Base-by-base conservation (phyloP, 2,113 vertebrate species). In the Pomatostomus ruficeps region DNA sequence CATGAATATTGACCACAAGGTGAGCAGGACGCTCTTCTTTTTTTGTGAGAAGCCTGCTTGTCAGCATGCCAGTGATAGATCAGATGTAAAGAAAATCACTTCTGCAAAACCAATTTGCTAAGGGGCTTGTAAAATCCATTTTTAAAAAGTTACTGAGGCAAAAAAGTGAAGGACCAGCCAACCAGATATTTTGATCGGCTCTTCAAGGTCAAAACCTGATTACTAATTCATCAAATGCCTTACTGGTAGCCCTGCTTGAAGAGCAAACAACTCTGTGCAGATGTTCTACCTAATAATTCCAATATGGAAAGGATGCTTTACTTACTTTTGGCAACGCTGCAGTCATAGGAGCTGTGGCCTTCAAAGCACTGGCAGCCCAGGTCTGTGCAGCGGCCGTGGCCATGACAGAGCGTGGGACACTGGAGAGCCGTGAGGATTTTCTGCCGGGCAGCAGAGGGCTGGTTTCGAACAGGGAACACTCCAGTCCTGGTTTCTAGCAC, bases 391-490 rank as follows among this genome's bases (percentile, higher is more conserved):
- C 82, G 92, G 9, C 98, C 98, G 2, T 97, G 98, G 40, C 98
- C 95, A 2, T 96, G 97, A 81, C 98, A 99, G n/a, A 98, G 93
- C 77, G 95, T 97, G 3, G 98, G 98, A 51, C 98, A 99, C 35
- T 88, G 87, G 63, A 99, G 97, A 3, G 96, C 95, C 1, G 73
- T 84, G 23, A 98, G 94, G 83, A 98, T 97, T 31, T 97, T 94
- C 48, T 86, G 93, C 38, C 62, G 18, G 2, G 22, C 26, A 54
- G 78, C 95, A 14, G 75, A 23, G 12, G 85, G 35, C 38, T 91
- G 83, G 18, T 66, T 89, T 89, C 80, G 76, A 72, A 76, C 90
- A n/a, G 48, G 25, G 28, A 97, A 52, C 35, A 31, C 78, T n/a
- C 88, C 73, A 1, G 93, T 97, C 51, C 96, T 87, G 87, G 93